Conservation (phyloP, 2,113 vertebrate genomes). For the Phrynocephalus versicolor region DNA sequence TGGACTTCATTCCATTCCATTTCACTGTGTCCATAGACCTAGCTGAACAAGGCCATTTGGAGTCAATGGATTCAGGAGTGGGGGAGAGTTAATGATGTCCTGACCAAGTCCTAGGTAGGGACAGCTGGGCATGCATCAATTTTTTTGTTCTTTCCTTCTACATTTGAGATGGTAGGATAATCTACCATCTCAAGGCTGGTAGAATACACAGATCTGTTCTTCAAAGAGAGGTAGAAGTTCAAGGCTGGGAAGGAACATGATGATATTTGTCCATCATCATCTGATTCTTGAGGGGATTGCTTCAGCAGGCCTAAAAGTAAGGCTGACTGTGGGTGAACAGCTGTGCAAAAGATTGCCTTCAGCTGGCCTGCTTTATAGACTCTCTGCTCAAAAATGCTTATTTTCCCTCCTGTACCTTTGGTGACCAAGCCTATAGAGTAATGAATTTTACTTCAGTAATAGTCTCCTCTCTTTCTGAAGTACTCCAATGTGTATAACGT, state of each 20-base stretch:
- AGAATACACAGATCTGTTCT: slow-evolving; percentile 1
- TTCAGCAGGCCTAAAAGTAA: not conserved
- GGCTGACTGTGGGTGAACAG: not conserved
- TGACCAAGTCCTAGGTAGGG: too few species aligned
- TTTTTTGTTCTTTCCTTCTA: too few species aligned
- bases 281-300: not conserved
- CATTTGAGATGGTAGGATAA: too few species aligned
- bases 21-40: too few species aligned
- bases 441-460: not conserved
- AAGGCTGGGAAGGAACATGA: too few species aligned
- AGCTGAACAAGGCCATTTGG: too few species aligned
- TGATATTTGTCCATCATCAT: not conserved
- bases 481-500: slow-evolving; percentile 7
- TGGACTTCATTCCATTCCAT: too few species aligned
- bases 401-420: not conserved
- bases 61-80: too few species aligned
- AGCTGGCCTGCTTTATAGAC: not conserved
- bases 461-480: not conserved
- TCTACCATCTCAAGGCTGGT: too few species aligned
- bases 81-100: too few species aligned
- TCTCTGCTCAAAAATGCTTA: not conserved
- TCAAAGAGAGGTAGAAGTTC: too few species aligned
- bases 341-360: not conserved
- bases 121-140: too few species aligned
- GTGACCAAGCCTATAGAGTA: not conserved